These are phyloP conservation scores for Hycleus cichorii DNA, from an alignment of 1,140 invertebrate species.

Conservation along the genomic window DNA sequence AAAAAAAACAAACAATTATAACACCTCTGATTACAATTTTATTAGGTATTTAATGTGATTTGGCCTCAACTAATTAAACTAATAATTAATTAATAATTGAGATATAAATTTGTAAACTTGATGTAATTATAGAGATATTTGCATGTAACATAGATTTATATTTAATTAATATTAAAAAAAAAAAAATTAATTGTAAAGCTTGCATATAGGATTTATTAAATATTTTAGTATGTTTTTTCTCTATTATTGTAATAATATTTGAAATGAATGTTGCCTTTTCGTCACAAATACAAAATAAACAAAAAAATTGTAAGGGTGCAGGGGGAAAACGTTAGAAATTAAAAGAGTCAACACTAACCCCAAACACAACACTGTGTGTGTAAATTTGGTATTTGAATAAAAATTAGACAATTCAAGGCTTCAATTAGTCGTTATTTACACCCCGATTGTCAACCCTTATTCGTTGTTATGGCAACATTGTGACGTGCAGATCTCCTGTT, in stretches of 20 bases:
- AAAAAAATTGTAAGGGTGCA: too few relatives aligned
- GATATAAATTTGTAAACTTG: constrained; percentile 28
- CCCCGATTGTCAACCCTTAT: too few relatives aligned
- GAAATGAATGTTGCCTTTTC: constrained; percentile 33
- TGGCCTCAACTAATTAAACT: constrained; percentile 13
- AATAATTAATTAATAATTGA: too few relatives aligned
- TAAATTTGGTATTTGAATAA: constrained; percentile 14
- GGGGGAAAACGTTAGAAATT: too few relatives aligned
- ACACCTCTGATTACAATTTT: too few relatives aligned
- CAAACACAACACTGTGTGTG: constrained; percentile 1
- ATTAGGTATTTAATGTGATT: constrained; percentile 28
- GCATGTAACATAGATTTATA: constrained; percentile 35
- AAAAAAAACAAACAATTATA: constrained; percentile 8
- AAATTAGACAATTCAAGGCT: constrained; percentile 14
- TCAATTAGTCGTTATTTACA: background rate
- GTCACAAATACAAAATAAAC: constrained; percentile 8
- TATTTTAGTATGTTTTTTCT: constrained; percentile 35
- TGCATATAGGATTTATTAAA: constrained; percentile 31
- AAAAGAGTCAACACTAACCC: background rate
- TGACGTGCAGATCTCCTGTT: too few relatives aligned
- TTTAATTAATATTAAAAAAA: too few relatives aligned
- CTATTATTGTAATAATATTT: background rate
- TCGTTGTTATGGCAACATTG: too few relatives aligned
- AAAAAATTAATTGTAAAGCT: constrained; percentile 27
- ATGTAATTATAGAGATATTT: constrained; percentile 28